phyloP scores from a whole-genome alignment of 2,888 invertebrate genomes.

The Lasius platythorax region DNA sequence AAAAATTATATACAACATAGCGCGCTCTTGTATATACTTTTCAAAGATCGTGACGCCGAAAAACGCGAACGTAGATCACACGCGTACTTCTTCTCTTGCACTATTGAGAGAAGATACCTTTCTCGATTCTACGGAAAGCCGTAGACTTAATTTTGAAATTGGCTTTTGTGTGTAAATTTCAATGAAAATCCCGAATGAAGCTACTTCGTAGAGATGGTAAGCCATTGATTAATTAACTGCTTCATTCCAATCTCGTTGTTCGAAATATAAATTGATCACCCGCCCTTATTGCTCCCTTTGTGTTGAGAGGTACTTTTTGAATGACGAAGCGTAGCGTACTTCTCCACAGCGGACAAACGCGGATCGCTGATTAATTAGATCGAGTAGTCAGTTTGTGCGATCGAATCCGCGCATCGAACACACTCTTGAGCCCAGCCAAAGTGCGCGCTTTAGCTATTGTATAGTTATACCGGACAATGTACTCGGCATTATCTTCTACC shows the following conservation, averaged over 20 bases:
- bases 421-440: conserved; percentile 63
- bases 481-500: not conserved
- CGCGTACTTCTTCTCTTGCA: not conserved
- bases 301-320: conserved; percentile 73
- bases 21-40: not conserved
- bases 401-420: conserved; percentile 59
- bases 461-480: not conserved
- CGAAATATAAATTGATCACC: conserved; percentile 54
- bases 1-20: not conserved
- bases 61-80: not conserved
- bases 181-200: not conserved
- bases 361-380: conserved; percentile 82
- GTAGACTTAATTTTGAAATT: conserved; percentile 17
- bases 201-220: not conserved
- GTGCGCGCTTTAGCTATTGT: conserved; percentile 29
- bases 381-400: conserved; percentile 75
- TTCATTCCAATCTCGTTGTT: conserved; percentile 42
- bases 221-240: conserved; percentile 43
- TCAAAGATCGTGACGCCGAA: not conserved
- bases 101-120: not conserved
- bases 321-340: conserved; percentile 72
- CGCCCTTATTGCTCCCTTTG: conserved; percentile 71
- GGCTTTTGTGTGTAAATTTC: conserved; percentile 13
- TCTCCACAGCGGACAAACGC: conserved; percentile 66
- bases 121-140: not conserved